phyloP scores from a whole-genome alignment of 2,888 invertebrate genomes.

The Zelleria hepariella region DNA sequence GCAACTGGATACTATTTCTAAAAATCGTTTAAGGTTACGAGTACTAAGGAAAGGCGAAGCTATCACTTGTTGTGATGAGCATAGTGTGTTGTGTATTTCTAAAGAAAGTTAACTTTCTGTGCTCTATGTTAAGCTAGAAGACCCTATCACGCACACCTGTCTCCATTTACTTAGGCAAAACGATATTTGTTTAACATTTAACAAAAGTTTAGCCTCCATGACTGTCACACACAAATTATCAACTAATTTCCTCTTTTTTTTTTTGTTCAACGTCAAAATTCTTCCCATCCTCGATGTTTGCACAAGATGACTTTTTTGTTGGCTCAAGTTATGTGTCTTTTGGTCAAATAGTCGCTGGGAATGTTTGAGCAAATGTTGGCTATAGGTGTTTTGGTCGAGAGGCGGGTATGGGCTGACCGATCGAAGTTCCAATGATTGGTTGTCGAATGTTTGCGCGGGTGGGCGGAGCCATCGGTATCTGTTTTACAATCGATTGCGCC shows the following conservation, averaged over 20 bases:
- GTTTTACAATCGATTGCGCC: not conserved
- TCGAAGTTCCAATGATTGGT: slow-evolving; percentile 58
- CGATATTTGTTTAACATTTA: slow-evolving; percentile 59
- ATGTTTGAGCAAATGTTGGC: not conserved
- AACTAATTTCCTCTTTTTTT: slow-evolving; percentile 64
- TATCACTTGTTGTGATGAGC: too few relatives aligned
- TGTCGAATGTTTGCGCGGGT: not conserved
- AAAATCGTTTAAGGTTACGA: too few relatives aligned
- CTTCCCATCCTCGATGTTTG: not conserved
- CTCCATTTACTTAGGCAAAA: slow-evolving; percentile 62
- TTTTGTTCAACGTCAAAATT: not conserved
- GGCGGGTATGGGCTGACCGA: slow-evolving; percentile 47
- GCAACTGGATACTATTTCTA: too few relatives aligned
- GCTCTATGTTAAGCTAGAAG: not conserved
- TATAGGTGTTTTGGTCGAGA: slow-evolving; percentile 11
- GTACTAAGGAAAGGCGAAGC: too few relatives aligned
- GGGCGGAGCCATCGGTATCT: not conserved
- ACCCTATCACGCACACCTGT: slow-evolving; percentile 60
- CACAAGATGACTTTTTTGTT: not conserved
- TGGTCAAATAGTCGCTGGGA: not conserved
- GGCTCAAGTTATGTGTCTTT: not conserved
- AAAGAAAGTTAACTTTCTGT: not conserved
- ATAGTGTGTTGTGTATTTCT: too few relatives aligned
- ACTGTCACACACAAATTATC: slow-evolving; percentile 66
- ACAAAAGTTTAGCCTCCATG: slow-evolving; percentile 57